These are phyloP conservation scores for Bombus cullumanus DNA, from an alignment of 1,140 invertebrate genomes.

Conservation along the genomic window DNA sequence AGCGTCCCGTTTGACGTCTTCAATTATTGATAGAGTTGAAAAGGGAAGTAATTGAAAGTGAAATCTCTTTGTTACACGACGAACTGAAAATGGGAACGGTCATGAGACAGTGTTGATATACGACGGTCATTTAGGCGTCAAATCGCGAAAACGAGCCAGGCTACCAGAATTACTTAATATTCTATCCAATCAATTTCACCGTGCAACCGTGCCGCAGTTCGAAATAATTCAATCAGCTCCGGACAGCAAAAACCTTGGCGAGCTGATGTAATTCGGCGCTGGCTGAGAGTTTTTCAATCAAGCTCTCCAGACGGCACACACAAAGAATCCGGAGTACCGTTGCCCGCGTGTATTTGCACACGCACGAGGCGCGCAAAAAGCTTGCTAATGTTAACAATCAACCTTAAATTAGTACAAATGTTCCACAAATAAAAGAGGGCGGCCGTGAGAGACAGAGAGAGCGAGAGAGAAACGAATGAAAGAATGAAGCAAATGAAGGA, in stretches of 20 bases:
- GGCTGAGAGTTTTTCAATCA: neutral
- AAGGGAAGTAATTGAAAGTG: neutral
- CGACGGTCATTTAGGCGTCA: neutral
- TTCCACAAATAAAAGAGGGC: neutral
- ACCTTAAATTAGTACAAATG: constrained; percentile 21
- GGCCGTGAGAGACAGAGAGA: neutral
- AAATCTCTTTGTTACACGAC: neutral
- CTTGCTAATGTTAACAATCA: neutral
- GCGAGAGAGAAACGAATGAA: neutral
- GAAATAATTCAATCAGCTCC: neutral
- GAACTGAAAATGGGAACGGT: neutral
- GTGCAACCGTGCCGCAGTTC: neutral
- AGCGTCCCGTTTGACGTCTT: neutral
- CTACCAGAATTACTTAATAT: neutral
- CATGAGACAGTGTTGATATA: neutral
- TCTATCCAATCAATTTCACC: neutral
- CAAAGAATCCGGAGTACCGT: constrained; percentile 10
- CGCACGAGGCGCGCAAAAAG: neutral
- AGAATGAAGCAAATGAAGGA: neutral
- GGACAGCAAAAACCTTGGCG: neutral
- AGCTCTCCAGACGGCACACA: neutral
- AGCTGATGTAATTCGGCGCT: constrained; percentile 13
- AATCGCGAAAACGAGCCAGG: neutral
- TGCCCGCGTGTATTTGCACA: neutral
- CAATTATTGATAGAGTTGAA: neutral